Base-by-base conservation (phyloP, 2,113 vertebrate genomes). In the Cebidichthys violaceus region DNA sequence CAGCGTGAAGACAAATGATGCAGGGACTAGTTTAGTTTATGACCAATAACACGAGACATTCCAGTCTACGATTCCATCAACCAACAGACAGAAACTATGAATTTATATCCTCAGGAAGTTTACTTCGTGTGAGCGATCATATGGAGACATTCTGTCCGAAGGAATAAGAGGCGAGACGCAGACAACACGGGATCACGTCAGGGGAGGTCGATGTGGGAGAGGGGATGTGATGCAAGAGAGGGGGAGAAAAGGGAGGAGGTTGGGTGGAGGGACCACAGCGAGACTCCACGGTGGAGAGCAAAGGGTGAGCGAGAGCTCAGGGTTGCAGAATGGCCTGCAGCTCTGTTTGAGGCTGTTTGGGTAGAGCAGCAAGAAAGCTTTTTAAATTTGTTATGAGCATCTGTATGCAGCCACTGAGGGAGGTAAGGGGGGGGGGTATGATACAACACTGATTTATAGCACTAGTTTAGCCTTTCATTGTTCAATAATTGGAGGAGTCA, bases 321-420 rank as follows among this genome's bases (percentile, higher is more conserved):
- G 75, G 78, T 41, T 43, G 77, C 75, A 85, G 82, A 82, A 91
- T 86, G 71, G 87, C 92, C 89, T 80, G 81, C 75, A 89, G 92
- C 88, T 82, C 66, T 31, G 77, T 86, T 75, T 22, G 8, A 85
- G 79, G 79, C 84, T 81, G 70, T 45, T 52, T 52, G 84, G 67
- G 59, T 27, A 31, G 3, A 83, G 24, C 81, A 83, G 79, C 31
- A 11, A 79, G 77, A 67, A 47, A 64, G 76, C 50, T 47, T 82
- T 43, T 87, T 89, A 75, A 90, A 89, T 91, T 88, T 77, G 83
- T 88, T 67, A 89, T 88, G 83, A 93, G 81, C 62, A 14, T 75
- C 10, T 33, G 74, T 52, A 35, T 66, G 52, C 39, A 70, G 67
- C 59, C 61, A 64, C 29, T 17, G 70, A 73, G 64, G 70, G 54